Percentiles rank a stretch among this genome's conserved stretches.
Conservation (phyloP, 2,797 vertebrate species). For the Lerista edwardsae region DNA sequence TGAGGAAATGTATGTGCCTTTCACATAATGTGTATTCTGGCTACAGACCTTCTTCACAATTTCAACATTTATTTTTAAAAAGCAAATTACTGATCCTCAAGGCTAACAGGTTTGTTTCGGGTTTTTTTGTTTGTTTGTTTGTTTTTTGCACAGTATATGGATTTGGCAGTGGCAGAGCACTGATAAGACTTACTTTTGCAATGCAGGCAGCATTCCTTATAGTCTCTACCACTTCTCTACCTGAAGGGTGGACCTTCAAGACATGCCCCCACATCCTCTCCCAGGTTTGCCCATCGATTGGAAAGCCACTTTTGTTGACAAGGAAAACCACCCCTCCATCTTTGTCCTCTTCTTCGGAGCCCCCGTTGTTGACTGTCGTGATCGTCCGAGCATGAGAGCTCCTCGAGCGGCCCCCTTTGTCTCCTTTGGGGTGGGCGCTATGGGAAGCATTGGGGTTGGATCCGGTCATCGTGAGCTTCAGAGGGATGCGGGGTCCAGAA, state of each 20-base stretch:
- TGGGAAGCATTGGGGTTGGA: slow-evolving; percentile 78
- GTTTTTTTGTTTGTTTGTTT: no score
- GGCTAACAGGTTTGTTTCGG: no score
- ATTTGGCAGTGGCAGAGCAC: no score
- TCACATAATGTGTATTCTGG: background rate
- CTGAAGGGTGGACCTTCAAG: slow-evolving; percentile 89
- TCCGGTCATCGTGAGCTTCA: slow-evolving; percentile 78
- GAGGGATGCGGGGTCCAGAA: background rate
- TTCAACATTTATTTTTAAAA: no score
- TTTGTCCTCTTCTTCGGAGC: slow-evolving; percentile 90
- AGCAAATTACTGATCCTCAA: no score
- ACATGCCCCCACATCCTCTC: slow-evolving; percentile 95
- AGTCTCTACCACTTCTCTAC: slow-evolving; percentile 88
- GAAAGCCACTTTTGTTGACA: slow-evolving; percentile 93
- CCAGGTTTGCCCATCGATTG: slow-evolving; percentile 91
- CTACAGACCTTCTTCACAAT: background rate
- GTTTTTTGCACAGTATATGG: background rate
- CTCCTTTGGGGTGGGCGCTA: slow-evolving; percentile 77
- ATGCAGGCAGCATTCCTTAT: slow-evolving; percentile 87
- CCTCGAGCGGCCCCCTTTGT: slow-evolving; percentile 87
- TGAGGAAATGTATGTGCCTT: background rate
- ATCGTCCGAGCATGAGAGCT: slow-evolving; percentile 79
- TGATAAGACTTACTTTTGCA: slow-evolving; percentile 83
- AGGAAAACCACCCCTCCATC: slow-evolving; percentile 91
- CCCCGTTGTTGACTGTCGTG: slow-evolving; percentile 74